Conservation (phyloP, 2,888 invertebrate genomes). For the Galerucella nymphaeae region DNA sequence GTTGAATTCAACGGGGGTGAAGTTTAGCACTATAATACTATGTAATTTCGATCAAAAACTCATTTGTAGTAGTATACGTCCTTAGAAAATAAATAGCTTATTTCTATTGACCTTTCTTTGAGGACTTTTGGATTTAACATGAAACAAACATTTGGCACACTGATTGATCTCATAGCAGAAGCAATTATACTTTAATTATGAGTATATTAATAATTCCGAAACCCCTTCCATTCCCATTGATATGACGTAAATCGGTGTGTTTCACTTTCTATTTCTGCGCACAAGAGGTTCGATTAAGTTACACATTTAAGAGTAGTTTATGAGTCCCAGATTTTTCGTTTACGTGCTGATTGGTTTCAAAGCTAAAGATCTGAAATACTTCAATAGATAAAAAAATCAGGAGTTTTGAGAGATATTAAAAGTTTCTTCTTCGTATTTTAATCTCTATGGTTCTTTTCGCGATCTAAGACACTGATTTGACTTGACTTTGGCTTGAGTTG, state of each 20-base stretch:
- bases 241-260: conserved; percentile 34
- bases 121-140: conserved; percentile 13
- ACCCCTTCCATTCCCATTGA: conserved; percentile 6
- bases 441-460: too few species aligned
- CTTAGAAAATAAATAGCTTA: too few species aligned
- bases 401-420: too few species aligned
- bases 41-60: too few species aligned
- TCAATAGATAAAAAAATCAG: neutral
- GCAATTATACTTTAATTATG: conserved; percentile 35
- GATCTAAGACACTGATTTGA: too few species aligned
- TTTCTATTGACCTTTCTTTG: too few species aligned
- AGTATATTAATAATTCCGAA: conserved; percentile 33
- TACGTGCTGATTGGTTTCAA: neutral
- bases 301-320: neutral
- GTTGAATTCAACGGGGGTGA: too few species aligned
- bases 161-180: conserved; percentile 28
- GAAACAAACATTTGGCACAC: conserved; percentile 32
- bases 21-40: too few species aligned
- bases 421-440: too few species aligned
- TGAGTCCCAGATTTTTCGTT: neutral
- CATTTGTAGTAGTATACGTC: too few species aligned
- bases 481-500: too few species aligned
- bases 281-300: conserved; percentile 2
- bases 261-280: conserved; percentile 20
- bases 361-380: neutral